Conservation (phyloP, 2,888 invertebrate species). For the Pherbina coryleti region DNA sequence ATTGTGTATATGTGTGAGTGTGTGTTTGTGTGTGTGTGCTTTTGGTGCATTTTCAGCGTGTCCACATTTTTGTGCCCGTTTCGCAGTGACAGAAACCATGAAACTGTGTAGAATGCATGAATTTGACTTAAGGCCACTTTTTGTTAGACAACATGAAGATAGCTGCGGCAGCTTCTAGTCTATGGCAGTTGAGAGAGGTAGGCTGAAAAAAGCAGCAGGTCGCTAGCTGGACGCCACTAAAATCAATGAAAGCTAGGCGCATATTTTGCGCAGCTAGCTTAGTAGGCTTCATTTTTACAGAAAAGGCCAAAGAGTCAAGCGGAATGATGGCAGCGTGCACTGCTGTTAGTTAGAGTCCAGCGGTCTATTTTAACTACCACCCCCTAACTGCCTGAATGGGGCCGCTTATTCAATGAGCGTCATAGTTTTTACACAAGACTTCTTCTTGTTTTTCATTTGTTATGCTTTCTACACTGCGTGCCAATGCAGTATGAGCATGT, state of each 20-base stretch:
- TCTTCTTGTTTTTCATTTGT: no score
- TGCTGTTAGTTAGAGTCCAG: no score
- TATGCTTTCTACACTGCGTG: background rate
- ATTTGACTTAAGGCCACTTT: conserved; percentile 18
- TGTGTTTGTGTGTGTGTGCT: background rate
- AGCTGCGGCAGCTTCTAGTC: background rate
- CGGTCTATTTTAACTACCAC: no score
- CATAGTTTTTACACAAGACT: no score
- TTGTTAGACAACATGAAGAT: background rate
- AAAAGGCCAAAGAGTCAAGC: background rate
- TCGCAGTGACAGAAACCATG: background rate
- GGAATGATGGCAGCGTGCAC: background rate
- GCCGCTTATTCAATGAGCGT: no score
- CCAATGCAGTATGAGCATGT: no score
- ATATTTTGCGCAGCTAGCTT: no score
- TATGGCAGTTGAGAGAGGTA: background rate
- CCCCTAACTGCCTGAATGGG: no score
- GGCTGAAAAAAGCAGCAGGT: background rate
- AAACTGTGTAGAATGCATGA: background rate
- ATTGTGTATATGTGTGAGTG: background rate
- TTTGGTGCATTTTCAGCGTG: background rate
- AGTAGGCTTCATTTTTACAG: background rate
- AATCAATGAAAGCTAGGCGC: no score
- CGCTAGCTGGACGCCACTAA: no score
- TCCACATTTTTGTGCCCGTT: background rate